Percentiles rank a stretch among this genome's conserved stretches.
phyloP scores from a whole-genome alignment of 2,797 vertebrate species.

The Spheniscus humboldti region DNA sequence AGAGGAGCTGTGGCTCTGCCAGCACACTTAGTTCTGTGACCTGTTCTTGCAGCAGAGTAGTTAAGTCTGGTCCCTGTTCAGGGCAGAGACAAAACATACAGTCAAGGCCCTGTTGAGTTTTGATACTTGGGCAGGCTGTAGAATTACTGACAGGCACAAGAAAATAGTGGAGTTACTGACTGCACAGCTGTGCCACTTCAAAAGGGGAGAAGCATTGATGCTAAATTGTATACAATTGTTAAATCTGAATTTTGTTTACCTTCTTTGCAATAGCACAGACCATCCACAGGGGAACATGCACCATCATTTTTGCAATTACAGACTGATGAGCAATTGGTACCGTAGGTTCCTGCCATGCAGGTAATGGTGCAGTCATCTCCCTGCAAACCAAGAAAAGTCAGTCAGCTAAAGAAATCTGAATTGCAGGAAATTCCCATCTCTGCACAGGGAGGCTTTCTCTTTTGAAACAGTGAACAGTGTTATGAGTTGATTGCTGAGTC shows the following conservation, averaged over 20 bases:
- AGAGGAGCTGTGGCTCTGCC: neutral
- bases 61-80: neutral
- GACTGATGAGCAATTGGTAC: conserved; percentile 87
- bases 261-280: conserved; percentile 93
- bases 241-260: conserved; percentile 75
- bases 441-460: neutral
- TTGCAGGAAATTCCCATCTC: conserved; percentile 14
- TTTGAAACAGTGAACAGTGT: neutral
- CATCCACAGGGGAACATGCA: conserved; percentile 86
- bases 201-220: neutral
- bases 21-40: neutral
- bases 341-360: conserved; percentile 86
- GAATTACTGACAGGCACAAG: neutral
- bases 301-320: conserved; percentile 89
- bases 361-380: conserved; percentile 86
- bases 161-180: neutral
- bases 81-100: neutral
- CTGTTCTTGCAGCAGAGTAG: neutral
- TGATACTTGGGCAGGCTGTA: neutral
- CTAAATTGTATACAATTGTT: neutral
- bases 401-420: neutral
- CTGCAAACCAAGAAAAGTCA: conserved; percentile 67
- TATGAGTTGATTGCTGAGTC: conserved; percentile 33
- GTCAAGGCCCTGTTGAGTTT: neutral
- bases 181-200: neutral